phyloP scores from a whole-genome alignment of 2,113 vertebrate genomes.

The Elephas maximus region DNA sequence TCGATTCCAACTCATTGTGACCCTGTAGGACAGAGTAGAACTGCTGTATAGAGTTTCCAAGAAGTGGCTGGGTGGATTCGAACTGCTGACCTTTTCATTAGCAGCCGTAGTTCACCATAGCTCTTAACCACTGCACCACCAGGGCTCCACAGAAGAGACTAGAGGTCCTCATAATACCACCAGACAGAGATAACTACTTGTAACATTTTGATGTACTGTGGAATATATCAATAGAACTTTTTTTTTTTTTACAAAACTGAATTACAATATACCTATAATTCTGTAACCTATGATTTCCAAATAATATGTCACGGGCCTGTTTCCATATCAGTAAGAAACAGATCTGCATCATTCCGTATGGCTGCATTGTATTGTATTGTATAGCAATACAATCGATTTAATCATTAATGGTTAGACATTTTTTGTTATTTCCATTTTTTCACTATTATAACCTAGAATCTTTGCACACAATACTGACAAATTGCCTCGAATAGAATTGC shows the following conservation, averaged over 20 bases:
- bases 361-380: neutral
- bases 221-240: neutral
- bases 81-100: no score
- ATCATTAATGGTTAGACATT: neutral
- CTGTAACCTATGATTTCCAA: slow-evolving; percentile 56
- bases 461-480: slow-evolving; percentile 11
- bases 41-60: no score
- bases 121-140: no score
- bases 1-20: no score
- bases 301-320: neutral
- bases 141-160: neutral
- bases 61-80: no score
- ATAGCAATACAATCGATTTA: slow-evolving; percentile 51
- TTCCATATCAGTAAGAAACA: neutral
- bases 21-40: no score
- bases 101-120: no score
- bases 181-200: neutral
- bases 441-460: neutral
- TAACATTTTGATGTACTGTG: slow-evolving; percentile 3
- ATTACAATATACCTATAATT: neutral
- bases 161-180: neutral
- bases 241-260: slow-evolving; percentile 8
- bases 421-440: slow-evolving; percentile 43
- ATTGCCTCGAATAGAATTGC: neutral
- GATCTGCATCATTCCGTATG: neutral